Conservation (phyloP, 2,888 invertebrate genomes). For the Ophraella communa region DNA sequence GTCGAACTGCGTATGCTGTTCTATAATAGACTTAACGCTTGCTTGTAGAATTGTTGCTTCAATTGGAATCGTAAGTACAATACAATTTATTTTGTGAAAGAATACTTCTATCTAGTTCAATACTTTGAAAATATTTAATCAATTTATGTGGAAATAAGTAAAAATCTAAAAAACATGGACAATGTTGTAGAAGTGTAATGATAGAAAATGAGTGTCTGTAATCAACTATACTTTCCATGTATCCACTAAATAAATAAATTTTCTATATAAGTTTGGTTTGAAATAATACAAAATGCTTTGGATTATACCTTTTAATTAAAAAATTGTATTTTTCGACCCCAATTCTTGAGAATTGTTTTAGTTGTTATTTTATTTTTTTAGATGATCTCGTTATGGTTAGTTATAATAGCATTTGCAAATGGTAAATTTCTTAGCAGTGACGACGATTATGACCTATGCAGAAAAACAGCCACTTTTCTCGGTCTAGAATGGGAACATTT, state of each 20-base stretch:
- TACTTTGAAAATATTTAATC: background rate
- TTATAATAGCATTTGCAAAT: constrained; percentile 31
- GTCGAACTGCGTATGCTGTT: constrained; percentile 23
- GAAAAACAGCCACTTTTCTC: constrained; percentile 32
- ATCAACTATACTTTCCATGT: no score
- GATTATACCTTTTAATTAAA: background rate
- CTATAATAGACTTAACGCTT: constrained; percentile 16
- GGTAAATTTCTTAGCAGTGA: constrained; percentile 25
- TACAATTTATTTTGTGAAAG: background rate
- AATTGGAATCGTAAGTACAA: constrained; percentile 8
- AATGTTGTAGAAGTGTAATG: no score
- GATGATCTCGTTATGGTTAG: constrained; percentile 29
- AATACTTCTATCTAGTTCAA: background rate
- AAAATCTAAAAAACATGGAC: no score
- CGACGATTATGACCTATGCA: constrained; percentile 29
- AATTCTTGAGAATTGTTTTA: background rate
- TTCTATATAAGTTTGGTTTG: no score
- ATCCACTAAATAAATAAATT: no score
- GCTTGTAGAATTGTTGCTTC: constrained; percentile 18
- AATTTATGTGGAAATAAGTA: background rate
- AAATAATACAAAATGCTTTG: no score
- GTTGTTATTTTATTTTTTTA: constrained; percentile 13
- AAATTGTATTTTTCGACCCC: background rate
- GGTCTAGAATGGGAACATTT: constrained; percentile 39
- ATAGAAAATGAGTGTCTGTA: no score